Base-by-base conservation (phyloP, 1,140 invertebrate genomes). In the Trypoxylus dichotomus region DNA sequence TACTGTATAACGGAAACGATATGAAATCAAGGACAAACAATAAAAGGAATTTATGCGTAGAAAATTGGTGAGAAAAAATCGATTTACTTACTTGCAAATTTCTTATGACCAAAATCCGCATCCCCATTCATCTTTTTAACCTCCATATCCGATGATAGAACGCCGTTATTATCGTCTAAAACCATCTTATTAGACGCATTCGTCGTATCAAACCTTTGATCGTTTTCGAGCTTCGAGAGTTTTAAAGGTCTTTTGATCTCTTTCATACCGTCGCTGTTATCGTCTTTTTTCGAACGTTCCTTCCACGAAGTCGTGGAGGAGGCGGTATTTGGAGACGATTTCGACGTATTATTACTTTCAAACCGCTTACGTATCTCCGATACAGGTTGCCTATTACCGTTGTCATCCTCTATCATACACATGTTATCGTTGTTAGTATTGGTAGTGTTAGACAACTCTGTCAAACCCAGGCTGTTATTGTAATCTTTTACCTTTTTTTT, bases 281-380 rank as follows among this genome's bases (percentile, higher is more conserved):
- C 68, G n/a, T 42, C 41, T 74, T 76, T 58, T 15, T 74, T 68
- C 3, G 60, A 25, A 10, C 27, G 25, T 3, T 68, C 60, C 60
- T 68, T 68, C 60, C 60, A 68, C 21, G 60, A 68, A 13, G 24
- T 8, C 0, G 8, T 1, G 19, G 11, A 24, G 21, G 47, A 58
- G 7, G 15, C 5, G 6, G 13, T 27, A 10, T 24, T 68, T 10
- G 60, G 8, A 29, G 60, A 21, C n/a, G n/a, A n/a, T n/a, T n/a
- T n/a, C n/a, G n/a, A n/a, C n/a, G n/a, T n/a, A n/a, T n/a, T n/a
- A 84, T 86, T 82, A n/a, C 81, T 80, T 71, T 89, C 89, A 82
- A 90, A 90, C 74, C 86, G 85, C 79, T 88, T 88, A 32, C 89
- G 84, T 77, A 90, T 88, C 74, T 90, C 89, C 1, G 88, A 88